Evolutionary conservation across 2,888 invertebrate species (phyloP), one percentile per base, ranked within the genome.

Genomic region (Phyto melanocephala): DNA sequence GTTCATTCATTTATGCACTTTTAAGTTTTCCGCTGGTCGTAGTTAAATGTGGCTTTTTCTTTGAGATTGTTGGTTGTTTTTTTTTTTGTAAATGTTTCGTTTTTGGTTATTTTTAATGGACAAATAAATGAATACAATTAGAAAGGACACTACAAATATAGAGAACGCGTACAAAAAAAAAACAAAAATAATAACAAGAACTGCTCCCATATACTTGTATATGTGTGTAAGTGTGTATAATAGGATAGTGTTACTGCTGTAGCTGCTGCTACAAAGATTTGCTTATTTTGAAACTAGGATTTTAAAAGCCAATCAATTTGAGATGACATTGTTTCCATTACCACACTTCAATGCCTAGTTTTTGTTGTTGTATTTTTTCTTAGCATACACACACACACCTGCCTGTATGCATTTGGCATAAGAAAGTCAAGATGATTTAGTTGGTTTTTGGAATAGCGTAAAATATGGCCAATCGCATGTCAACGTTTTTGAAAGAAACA

Each of bases 21-120:
- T 82, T 15, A 82, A 82, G 82, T 79, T 82, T 79, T 71, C 79
- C 82, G 79, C 82, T 60, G 60, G 54, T 82, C 50, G 65, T 65
- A 63, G 71, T 71, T 70, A 22, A 50, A 77, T 52, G 68, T 52
- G 52, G 52, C 24, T 37, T 52, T 33, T 54, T 50, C 60, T 63
- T 62, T 24, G 45, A 56, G 45, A 35, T 45, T 74, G 54, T 24
- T 56, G 13, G 10, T 15, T 42, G 7, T 22, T 35, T 65, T 65
- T 35, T 56, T 20, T 42, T 45, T 54, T 20, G 1, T 35, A 42
- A 35, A 47, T 40, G 40, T 50, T 56, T 35, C 20, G 45, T 33
- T 65, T 22, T 63, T 79, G 65, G 68, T 75, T 75, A 67, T 62
- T 67, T 71, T 72, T 68, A 78, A 78, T 78, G 72, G 77, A 74